phyloP scores from a whole-genome alignment of 2,113 vertebrate species.

The Chloebia gouldiae region DNA sequence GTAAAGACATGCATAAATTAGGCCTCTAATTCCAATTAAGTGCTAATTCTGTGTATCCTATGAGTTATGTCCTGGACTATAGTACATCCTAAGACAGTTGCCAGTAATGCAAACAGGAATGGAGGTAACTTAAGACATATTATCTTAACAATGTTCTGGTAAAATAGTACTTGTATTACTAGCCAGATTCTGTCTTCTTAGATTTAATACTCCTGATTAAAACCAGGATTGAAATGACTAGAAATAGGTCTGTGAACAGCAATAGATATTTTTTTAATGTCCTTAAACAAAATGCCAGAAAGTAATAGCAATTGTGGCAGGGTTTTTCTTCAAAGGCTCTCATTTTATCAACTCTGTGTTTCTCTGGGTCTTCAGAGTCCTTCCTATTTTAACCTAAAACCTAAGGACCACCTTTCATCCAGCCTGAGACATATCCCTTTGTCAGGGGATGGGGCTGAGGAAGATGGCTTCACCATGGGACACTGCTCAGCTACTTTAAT shows the following conservation, averaged over 20 bases:
- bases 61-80: not conserved
- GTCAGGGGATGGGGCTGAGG: not conserved
- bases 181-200: not conserved
- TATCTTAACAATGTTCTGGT: not conserved
- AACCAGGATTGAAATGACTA: not conserved
- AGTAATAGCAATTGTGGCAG: not conserved
- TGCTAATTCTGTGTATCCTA: constrained; percentile 1
- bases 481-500: not conserved
- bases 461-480: not conserved
- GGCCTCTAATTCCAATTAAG: constrained; percentile 41
- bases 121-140: not conserved
- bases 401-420: not conserved
- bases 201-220: not conserved
- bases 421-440: not conserved
- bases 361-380: not conserved
- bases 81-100: not conserved
- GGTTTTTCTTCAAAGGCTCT: not conserved
- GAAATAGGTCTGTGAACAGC: not conserved
- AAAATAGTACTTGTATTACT: not conserved
- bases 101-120: not conserved
- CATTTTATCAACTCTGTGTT: not conserved
- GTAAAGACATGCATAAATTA: constrained; percentile 40
- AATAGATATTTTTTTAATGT: not conserved
- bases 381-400: not conserved
- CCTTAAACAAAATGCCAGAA: not conserved